Conservation (phyloP, 2,888 invertebrate genomes). For the Fragum sueziense region DNA sequence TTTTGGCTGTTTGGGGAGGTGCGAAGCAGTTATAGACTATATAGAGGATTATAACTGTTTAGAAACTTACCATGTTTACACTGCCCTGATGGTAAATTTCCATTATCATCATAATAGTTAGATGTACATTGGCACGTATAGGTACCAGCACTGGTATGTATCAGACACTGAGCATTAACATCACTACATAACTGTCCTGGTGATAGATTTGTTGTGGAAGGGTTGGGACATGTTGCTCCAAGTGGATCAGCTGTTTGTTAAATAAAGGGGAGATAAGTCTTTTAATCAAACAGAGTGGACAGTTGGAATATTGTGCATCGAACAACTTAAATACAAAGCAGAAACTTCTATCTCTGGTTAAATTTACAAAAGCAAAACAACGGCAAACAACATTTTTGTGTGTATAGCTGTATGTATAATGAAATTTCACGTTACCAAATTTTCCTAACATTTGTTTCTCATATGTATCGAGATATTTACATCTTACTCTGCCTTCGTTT, state of each 20-base stretch:
- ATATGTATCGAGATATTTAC: too few relatives aligned
- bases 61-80: slow-evolving; percentile 20
- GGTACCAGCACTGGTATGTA: not conserved
- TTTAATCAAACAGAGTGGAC: not conserved
- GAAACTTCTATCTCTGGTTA: not conserved
- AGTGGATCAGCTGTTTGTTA: not conserved
- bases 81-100: not conserved
- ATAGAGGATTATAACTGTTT: not conserved
- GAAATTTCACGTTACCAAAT: too few relatives aligned
- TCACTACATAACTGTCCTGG: not conserved
- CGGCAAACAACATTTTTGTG: not conserved
- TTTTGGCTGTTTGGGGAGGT: too few relatives aligned
- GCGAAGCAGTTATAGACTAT: not conserved
- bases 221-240: not conserved
- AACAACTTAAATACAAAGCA: not conserved
- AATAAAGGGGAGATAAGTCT: not conserved
- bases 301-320: too few relatives aligned
- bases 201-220: not conserved
- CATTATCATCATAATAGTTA: slow-evolving; percentile 20
- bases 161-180: not conserved
- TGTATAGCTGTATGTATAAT: too few relatives aligned
- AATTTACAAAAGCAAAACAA: not conserved
- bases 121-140: not conserved
- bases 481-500: too few relatives aligned
- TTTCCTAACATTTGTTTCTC: too few relatives aligned